Base-by-base conservation (phyloP, 2,113 vertebrate genomes). In the Tachycineta bicolor region DNA sequence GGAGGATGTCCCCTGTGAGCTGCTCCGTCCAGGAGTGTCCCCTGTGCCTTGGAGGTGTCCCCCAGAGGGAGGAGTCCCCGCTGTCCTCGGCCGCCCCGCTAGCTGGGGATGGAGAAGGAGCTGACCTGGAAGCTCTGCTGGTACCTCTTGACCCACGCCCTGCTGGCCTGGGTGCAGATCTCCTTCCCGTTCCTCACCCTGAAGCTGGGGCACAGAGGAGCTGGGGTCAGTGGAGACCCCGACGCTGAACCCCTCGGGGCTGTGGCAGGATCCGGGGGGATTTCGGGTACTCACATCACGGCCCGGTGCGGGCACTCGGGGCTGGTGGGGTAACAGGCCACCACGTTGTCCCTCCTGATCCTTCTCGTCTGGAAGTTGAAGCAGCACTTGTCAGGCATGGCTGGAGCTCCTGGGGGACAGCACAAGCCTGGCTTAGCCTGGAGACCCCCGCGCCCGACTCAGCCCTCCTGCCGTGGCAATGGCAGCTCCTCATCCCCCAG, bases 21-120 rank as follows among this genome's bases (percentile, higher is more conserved):
- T 62, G 74, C 80, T 77, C 6, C 34, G 10, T 53, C 34, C 70
- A 14, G 4, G 15, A 3, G 26, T 15, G 69, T 55, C 44, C 39
- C 34, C 53, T 60, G 25, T 12, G 12, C 41, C 71, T 22, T 6
- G 2, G 4, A 0, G 1, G 21, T 52, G 44, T 47, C 43, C 46
- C n/a, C 47, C 3, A 0, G 1, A 14, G 41, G 82, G 43, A 39
- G 56, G 49, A 26, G 16, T 7, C 47, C 39, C 34, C 0, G 5
- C 33, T 28, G 53, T 46, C 83, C 56, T 60, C 2, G 0, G 49
- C n/a, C 0, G 0, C 25, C 21, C 14, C 0, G 0, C 74, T 96
- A 94, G 90, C 96, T 97, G 75, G 96, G 92, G 63, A 97, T 80
- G 90, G 96, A 97, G 90, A 83, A 88, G 90, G 96, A 95, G 90